Evolutionary conservation across 37 sponge, comb jelly and placozoan species (phyloP), one percentile per base, ranked within the genome.

Genomic region (Trichoplax adhaerens): DNA sequence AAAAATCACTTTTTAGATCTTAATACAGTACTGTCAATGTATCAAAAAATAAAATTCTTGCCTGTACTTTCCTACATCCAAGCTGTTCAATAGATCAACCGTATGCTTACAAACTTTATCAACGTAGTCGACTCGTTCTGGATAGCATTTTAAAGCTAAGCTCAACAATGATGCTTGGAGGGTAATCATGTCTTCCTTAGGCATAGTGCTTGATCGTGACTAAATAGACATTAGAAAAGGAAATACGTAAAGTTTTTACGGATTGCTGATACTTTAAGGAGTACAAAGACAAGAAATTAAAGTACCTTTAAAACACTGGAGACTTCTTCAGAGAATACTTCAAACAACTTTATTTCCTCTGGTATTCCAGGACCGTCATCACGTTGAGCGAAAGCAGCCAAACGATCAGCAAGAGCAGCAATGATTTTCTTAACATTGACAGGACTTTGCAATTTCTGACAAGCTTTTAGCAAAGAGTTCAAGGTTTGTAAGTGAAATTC

Each of bases 341-440:
- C 90, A 70, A 97, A 97, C 57, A 97, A 78, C 57, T 80, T 75
- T 56, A 92, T 86, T 58, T 86, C 71, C 2, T 72, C 57, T 2
- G 99, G 99, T 29, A 97, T 92, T 48, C 90, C 94, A 5, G 72
- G 77, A 47, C 79, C 61, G 74, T 97, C 99, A 0, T 77, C 75
- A 1, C 91, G 78, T 63, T 89, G 80, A 6, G 99, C 89, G 57
- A 72, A 97, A 58, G 70, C 71, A 0, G 78, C 58, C 4, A 94
- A 77, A 1, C 95, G 82, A 62, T 88, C 90, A 5, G 92, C 82
- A 57, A 92, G 85, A 1, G 90, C 77, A 52, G 92, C 89, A 55
- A 97, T 79, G 71, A 97, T 97, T 65, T 84, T 83, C 83, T 86
- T 92, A 52, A 97, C 94, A 64, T 89, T 92, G 53, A 97, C 99